phyloP scores from a whole-genome alignment of 2,797 vertebrate genomes.

The Garrulus glandarius region DNA sequence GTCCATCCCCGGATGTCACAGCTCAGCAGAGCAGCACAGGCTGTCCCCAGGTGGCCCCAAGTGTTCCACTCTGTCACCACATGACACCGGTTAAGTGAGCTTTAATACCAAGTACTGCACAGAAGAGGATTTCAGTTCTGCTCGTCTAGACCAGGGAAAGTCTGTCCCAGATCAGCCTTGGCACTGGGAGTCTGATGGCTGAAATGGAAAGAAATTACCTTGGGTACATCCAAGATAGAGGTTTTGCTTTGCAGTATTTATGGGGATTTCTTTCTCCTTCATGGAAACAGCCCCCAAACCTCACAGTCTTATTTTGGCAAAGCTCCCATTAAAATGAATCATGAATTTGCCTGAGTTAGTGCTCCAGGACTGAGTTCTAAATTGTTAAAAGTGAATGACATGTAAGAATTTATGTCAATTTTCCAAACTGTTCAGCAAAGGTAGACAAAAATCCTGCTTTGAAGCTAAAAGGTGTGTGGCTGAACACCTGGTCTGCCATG shows the following conservation, averaged over 20 bases:
- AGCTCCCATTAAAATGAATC: conserved; percentile 9
- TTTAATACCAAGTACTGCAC: not conserved
- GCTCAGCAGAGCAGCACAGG: not conserved
- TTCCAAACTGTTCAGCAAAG: not conserved
- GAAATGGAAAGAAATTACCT: not conserved
- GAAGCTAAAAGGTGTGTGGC: not conserved
- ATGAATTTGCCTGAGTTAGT: not conserved
- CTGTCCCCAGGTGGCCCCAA: not conserved
- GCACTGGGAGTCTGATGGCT: not conserved
- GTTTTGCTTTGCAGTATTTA: not conserved
- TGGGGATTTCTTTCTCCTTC: not conserved
- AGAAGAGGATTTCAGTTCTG: not conserved
- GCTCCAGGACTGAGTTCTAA: not conserved
- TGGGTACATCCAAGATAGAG: not conserved
- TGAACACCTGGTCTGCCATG: not conserved
- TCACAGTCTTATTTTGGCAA: not conserved
- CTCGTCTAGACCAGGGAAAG: not conserved
- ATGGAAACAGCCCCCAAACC: not conserved
- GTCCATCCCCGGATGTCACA: not conserved
- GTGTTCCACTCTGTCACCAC: not conserved
- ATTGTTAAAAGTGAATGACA: not conserved
- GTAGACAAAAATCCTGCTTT: not conserved
- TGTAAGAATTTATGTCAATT: not conserved
- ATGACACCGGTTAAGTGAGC: not conserved
- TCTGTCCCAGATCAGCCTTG: not conserved